Evolutionary conservation across 1,140 invertebrate genomes (phyloP), one percentile per base, ranked within the genome.

Genomic region (Metopolophium dirhodum): DNA sequence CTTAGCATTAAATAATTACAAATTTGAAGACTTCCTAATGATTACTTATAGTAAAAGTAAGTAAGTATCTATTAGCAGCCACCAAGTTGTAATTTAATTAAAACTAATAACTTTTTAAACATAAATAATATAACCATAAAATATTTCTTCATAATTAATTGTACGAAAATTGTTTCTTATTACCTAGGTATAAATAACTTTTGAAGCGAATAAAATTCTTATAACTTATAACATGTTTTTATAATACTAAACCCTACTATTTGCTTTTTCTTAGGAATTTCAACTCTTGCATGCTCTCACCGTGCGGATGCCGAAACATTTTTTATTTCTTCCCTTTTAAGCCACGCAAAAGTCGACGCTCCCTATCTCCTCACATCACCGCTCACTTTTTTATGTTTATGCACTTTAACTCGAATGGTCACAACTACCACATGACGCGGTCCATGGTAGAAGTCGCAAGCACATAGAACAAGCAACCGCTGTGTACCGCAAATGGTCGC

Each of bases 41-140:
- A 1, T 30, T 61, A 61, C 47, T 4, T 30, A 61, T 77, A 20
- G 11, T 35, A 2, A 6, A n/a, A 77, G n/a, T n/a, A n/a, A 77
- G 7, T 77, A 77, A 77, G 61, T 77, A n/a, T 77, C 61, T 77
- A 77, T 35, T 77, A 77, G n/a, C n/a, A n/a, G 4, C n/a, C 11
- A n/a, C 11, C 11, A n/a, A 77, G 61, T 77, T 77, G 61, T 77
- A 77, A 35, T 77, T 77, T 77, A n/a, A 18, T 77, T 77, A 77
- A n/a, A n/a, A 77, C n/a, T n/a, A 77, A 77, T 77, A n/a, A 77
- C 61, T 77, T n/a, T n/a, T 77, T 77, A 35, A n/a, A n/a, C 61
- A 77, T 20, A 77, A 14, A 77, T 77, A 77, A n/a, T 35, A n/a
- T 77, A n/a, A 77, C 14, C 61, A 77, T 77, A 68, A 18, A 30